Evolutionary conservation across 2,113 vertebrate species (phyloP).

Genomic region (Bubalus kerabau): DNA sequence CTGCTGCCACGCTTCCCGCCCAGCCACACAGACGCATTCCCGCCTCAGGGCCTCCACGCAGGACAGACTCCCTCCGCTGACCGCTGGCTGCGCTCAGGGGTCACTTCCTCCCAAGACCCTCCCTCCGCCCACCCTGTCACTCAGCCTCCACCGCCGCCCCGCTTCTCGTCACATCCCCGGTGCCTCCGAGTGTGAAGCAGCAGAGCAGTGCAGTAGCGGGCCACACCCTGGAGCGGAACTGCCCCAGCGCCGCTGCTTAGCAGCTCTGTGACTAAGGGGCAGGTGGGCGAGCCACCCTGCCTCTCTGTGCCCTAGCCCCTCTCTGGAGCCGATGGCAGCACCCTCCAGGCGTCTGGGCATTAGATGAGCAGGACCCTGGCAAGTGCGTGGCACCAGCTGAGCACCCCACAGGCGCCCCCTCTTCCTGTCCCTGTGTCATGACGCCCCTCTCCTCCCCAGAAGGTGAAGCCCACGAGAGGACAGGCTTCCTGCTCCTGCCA

Average conservation of each 20-base stretch:
- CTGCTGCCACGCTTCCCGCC: accelerated
- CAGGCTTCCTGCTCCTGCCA: accelerated
- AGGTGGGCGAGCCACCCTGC: neutral
- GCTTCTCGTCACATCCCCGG: accelerated
- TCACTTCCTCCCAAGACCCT: neutral
- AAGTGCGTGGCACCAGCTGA: accelerated
- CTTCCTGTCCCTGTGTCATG: accelerated
- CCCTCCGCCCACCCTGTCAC: accelerated
- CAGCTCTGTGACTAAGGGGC: no score
- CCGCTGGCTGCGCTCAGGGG: accelerated
- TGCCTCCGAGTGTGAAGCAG: accelerated
- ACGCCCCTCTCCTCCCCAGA: neutral
- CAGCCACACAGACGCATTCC: no score
- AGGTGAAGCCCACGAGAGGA: accelerated
- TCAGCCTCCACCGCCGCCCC: accelerated
- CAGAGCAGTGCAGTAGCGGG: accelerated
- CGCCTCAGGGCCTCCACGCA: neutral
- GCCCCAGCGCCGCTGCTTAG: neutral
- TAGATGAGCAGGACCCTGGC: neutral
- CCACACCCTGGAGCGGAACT: neutral
- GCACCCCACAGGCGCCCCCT: accelerated
- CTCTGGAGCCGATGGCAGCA: neutral
- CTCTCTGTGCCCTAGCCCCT: neutral
- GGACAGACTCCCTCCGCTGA: neutral
- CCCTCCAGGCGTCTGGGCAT: neutral